Base-by-base conservation (phyloP, 2,888 invertebrate species). In the Nomada lathburiana region DNA sequence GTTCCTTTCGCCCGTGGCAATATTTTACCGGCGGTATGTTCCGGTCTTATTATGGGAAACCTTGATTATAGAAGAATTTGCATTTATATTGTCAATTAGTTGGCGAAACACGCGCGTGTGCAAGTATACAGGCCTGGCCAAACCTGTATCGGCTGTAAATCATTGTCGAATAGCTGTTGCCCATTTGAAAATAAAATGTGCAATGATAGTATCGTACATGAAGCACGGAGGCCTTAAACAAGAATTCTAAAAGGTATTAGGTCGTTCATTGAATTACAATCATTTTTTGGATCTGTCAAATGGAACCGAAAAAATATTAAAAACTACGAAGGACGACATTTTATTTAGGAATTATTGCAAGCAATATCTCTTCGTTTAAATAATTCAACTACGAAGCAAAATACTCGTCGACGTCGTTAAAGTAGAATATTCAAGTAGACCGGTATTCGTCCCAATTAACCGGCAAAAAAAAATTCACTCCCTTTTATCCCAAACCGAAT, bases 81-180 rank as follows among this genome's bases (percentile, higher is more conserved):
- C 63, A 72, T 72, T 72, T 72, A 63, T 52, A 72, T 72, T 72
- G 71, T 63, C 71, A 72, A 72, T 72, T 72, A 63, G 63, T 63
- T 53, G 7, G 2, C 23, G 53, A 53, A 42, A 72, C 13, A 18
- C 20, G 20, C 7, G 18, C 18, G 3, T 20, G 11, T 13, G n/a
- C 2, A 42, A 9, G 42, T 23, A 10, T 9, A 36, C 36, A 36
- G 36, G n/a, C n/a, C 3, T 9, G 20, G 36, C n/a, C 11, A 26
- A 7, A 18, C n/a, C 16, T 20, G 18, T 18, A 16, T 0, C 5
- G 13, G 16, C 18, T 13, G 9, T 36, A 50, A 59, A 42, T 67
- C 20, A 50, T 42, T 4, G 13, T 5, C 20, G 13, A 20, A 47
- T 29, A 36, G 20, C 7, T 29, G 26, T 29, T 44, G 29, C 16